Conservation (phyloP, 2,888 invertebrate species). For the Hololepta plana region DNA sequence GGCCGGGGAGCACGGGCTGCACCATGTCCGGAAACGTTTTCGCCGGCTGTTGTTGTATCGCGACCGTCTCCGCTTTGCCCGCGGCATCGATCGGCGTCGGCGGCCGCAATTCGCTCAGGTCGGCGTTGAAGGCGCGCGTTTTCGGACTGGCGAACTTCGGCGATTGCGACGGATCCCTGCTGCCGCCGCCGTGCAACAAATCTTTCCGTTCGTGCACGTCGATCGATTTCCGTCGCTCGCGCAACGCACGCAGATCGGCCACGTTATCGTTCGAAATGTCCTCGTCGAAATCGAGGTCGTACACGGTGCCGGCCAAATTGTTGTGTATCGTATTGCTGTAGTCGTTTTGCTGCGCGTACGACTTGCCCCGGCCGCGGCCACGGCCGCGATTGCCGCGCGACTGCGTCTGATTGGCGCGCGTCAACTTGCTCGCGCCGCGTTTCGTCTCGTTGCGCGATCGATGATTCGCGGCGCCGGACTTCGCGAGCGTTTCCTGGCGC, state of each 20-base stretch:
- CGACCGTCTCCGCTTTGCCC: conserved; percentile 14
- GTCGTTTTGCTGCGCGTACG: conserved; percentile 26
- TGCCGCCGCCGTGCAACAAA: conserved; percentile 14
- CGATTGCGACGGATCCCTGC: conserved; percentile 36
- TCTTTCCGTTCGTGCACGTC: conserved; percentile 46
- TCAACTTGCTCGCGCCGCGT: conserved; percentile 14
- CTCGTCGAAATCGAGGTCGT: conserved; percentile 71
- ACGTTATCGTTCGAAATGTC: conserved; percentile 56
- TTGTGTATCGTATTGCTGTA: conserved; percentile 54
- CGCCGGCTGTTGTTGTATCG: conserved; percentile 18
- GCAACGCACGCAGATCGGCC: conserved; percentile 57
- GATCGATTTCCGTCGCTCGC: conserved; percentile 59
- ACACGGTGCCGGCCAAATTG: conserved; percentile 72
- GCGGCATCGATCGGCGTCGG: conserved; percentile 28
- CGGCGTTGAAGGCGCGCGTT: conserved; percentile 24
- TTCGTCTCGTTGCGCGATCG: conserved; percentile 29
- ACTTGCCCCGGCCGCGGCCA: conserved; percentile 25
- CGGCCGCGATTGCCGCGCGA: conserved; percentile 20
- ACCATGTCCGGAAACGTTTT: conserved; percentile 39
- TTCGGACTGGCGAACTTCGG: conserved; percentile 37
- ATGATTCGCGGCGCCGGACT: conserved; percentile 27
- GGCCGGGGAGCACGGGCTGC: conserved; percentile 62
- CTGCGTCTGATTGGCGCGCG: conserved; percentile 18
- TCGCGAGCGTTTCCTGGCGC: conserved; percentile 34
- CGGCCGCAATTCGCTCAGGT: conserved; percentile 29